Base-by-base conservation (phyloP, 2,113 vertebrate genomes). In the Ophiodon elongatus region DNA sequence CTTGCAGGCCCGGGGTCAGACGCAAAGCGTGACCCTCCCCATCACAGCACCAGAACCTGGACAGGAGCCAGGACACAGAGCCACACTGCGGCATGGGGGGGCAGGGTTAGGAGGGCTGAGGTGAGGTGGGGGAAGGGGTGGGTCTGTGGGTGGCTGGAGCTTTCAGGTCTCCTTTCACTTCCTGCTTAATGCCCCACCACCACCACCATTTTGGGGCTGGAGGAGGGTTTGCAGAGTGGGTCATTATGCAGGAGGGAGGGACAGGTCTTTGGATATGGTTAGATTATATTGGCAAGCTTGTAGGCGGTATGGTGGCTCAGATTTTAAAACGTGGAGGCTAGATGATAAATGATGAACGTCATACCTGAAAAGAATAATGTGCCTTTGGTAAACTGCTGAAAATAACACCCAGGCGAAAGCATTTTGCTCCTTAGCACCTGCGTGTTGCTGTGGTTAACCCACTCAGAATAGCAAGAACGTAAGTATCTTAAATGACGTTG, bases 1-100 rank as follows among this genome's bases (percentile, higher is more conserved):
- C 94, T 90, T 95, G 94, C 83, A 66, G 94, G 89, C 92, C 94
- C 90, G 90, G 95, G 97, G 97, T 98, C 97, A 97, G 84, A 91
- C 94, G 91, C 82, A 96, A 92, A 95, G 88, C 92, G 88, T 96
- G 97, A 97, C 97, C 96, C 94, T 93, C 95, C 86, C 95, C 91
- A 93, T 93, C 90, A 96, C 95, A 94, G 92, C 80, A 86, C 93
- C 96, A 96, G 95, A 97, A 95, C 93, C 89, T 96, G 96, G 96
- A 94, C 96, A 78, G 74, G 85, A 95, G 95, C 94, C 96, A 96
- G 90, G 88, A 91, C 91, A 75, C 85, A 85, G 88, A 93, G 91
- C 74, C 91, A 45, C 4, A 85, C 77, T 90, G 91, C 86, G 94
- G 91, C 89, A 90, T 82, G 90, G 73, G 73, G 85, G 89, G 93